Conservation (phyloP, 2,797 vertebrate genomes). For the Hafferia zeledoni region DNA sequence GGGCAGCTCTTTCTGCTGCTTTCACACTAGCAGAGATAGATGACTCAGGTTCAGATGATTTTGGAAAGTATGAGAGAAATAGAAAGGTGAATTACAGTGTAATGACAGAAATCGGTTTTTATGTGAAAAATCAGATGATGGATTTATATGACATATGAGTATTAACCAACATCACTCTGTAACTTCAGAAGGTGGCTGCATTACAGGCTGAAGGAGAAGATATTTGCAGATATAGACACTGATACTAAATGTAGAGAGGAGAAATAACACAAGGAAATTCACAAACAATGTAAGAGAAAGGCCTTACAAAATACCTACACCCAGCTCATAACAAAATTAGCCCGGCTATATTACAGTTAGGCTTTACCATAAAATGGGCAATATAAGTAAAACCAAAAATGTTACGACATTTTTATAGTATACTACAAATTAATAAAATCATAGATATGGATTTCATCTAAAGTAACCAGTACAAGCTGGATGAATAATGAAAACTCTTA, state of each 20-base stretch:
- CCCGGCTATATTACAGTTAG: not conserved
- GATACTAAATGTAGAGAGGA: not conserved
- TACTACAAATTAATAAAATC: constrained; percentile 3
- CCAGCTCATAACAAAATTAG: not conserved
- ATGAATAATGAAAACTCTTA: not conserved
- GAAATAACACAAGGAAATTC: constrained; percentile 7
- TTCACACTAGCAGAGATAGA: constrained; percentile 3
- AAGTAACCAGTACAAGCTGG: not conserved
- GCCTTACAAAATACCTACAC: not conserved
- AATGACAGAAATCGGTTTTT: constrained; percentile 31
- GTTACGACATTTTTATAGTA: not conserved
- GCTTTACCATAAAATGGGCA: not conserved
- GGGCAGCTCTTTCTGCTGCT: not conserved
- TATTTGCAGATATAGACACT: not conserved
- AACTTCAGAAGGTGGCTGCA: not conserved
- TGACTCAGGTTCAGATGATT: constrained; percentile 18
- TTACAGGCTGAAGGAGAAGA: not conserved
- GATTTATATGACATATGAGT: not conserved
- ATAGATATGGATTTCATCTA: not conserved
- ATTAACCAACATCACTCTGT: not conserved
- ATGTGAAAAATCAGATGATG: constrained; percentile 18
- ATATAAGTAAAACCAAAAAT: not conserved
- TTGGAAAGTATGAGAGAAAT: constrained; percentile 22
- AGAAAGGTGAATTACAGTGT: constrained; percentile 1
- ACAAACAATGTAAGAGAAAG: not conserved